Evolutionary conservation across 2,113 vertebrate species (phyloP).

Genomic region (Ailurus styani): DNA sequence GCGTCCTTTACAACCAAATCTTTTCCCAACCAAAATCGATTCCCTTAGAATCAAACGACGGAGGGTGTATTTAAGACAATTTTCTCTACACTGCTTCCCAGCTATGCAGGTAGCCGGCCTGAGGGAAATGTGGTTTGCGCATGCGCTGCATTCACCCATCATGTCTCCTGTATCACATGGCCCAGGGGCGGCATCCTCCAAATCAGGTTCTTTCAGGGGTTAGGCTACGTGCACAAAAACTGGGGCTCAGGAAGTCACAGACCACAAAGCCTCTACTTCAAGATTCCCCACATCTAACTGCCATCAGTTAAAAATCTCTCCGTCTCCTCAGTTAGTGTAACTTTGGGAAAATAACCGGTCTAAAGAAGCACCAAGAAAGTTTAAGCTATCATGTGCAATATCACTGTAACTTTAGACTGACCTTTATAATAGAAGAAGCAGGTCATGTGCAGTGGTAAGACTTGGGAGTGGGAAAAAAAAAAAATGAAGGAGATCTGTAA

Average conservation of each 20-base stretch:
- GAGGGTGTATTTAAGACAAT: not conserved
- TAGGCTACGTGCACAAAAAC: not conserved
- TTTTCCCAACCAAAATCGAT: too few relatives aligned
- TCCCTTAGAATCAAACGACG: not conserved
- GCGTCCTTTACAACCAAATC: not conserved
- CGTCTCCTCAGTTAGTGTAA: not conserved
- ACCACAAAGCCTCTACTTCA: not conserved
- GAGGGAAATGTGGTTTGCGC: not conserved
- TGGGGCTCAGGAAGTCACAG: not conserved
- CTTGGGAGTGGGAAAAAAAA: not conserved
- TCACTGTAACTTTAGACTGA: not conserved
- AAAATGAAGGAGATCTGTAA: not conserved
- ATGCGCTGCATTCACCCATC: not conserved
- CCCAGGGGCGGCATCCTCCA: too few relatives aligned
- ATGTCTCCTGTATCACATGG: accelerated
- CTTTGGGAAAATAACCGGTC: not conserved
- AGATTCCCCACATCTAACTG: not conserved
- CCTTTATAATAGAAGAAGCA: not conserved
- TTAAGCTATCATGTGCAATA: not conserved
- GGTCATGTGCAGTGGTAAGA: not conserved
- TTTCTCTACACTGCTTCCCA: not conserved
- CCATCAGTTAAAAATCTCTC: not conserved
- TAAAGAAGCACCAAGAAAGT: not conserved
- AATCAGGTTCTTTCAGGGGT: not conserved
- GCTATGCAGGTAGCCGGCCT: not conserved